A percentile compares a stretch with the other conserved stretches of the same genome.
These are phyloP conservation scores for Ceyx cyanopectus DNA, from an alignment of 2,113 vertebrate species.

Conservation along the genomic window DNA sequence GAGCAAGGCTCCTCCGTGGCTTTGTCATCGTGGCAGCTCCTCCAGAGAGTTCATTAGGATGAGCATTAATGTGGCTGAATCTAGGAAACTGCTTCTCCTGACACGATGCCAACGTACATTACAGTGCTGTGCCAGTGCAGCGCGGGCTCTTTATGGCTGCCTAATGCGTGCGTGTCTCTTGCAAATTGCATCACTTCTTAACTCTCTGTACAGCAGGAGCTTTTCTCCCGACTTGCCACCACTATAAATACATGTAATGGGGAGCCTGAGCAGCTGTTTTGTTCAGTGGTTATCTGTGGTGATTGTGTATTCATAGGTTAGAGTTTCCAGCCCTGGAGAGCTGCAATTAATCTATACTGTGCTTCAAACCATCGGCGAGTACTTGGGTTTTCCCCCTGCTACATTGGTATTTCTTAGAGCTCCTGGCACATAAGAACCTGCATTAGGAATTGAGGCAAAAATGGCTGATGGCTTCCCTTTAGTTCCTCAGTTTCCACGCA, in stretches of 20 bases:
- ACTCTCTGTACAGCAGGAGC: slow-evolving; percentile 3
- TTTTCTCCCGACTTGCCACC: not conserved
- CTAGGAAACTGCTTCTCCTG: slow-evolving; percentile 41
- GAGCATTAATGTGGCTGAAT: slow-evolving; percentile 62
- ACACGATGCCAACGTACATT: slow-evolving; percentile 29
- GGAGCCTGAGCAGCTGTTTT: slow-evolving; percentile 36
- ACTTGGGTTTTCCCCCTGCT: not conserved
- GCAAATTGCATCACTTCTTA: slow-evolving; percentile 33
- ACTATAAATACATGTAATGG: slow-evolving; percentile 36
- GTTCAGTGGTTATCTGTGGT: not conserved
- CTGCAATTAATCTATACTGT: not conserved
- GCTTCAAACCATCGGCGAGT: not conserved
- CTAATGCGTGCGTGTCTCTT: not conserved
- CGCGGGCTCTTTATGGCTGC: slow-evolving; percentile 11
- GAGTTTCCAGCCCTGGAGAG: slow-evolving; percentile 3
- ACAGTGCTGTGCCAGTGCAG: not conserved
- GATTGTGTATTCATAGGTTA: slow-evolving; percentile 7
- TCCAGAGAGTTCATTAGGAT: slow-evolving; percentile 66
- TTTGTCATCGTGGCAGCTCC: slow-evolving; percentile 62
- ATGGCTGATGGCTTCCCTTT: not conserved
- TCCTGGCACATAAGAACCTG: not conserved
- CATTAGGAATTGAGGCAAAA: not conserved
- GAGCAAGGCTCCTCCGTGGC: not conserved
- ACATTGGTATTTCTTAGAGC: not conserved
- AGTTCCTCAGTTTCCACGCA: rapidly evolving